Evolutionary conservation across 2,113 vertebrate species (phyloP).

Genomic region (Oryzias celebensis): DNA sequence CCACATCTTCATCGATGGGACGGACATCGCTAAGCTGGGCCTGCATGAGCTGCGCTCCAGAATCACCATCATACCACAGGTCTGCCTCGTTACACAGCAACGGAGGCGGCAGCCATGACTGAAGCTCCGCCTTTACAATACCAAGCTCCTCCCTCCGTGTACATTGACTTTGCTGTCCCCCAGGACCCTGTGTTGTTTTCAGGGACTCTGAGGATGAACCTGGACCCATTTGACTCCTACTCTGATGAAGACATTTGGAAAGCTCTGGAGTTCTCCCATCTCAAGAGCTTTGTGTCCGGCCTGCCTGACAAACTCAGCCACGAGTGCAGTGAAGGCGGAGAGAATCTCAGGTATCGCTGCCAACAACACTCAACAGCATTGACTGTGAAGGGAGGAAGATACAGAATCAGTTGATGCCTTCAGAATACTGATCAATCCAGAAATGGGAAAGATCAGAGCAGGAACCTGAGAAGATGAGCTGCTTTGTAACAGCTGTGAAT

Average conservation of each 20-base stretch:
- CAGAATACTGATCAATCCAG: too few species aligned
- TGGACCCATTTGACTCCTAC: conserved; percentile 89
- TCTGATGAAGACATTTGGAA: conserved; percentile 89
- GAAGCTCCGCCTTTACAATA: too few species aligned
- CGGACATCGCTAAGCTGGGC: conserved; percentile 87
- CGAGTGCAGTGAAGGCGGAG: conserved; percentile 92
- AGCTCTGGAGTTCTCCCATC: conserved; percentile 88
- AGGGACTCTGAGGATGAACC: conserved; percentile 92
- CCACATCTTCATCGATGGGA: conserved; percentile 86
- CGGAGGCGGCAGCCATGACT: too few species aligned
- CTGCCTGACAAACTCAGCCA: conserved; percentile 88
- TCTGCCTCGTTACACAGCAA: conserved; percentile 31
- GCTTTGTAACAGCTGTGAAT: too few species aligned
- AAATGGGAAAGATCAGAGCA: too few species aligned
- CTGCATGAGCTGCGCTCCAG: conserved; percentile 90
- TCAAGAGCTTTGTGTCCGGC: conserved; percentile 86
- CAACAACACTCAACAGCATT: neutral
- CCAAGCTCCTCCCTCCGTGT: neutral
- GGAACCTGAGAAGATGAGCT: too few species aligned
- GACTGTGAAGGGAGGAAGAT: too few species aligned
- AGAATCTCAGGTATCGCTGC: conserved; percentile 88
- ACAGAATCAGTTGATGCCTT: too few species aligned
- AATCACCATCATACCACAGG: conserved; percentile 98
- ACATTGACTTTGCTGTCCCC: neutral
- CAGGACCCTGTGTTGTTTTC: conserved; percentile 95